These are phyloP conservation scores for Actinia equina DNA, from an alignment of 64 coral and sea anemone species.

Conservation along the genomic window DNA sequence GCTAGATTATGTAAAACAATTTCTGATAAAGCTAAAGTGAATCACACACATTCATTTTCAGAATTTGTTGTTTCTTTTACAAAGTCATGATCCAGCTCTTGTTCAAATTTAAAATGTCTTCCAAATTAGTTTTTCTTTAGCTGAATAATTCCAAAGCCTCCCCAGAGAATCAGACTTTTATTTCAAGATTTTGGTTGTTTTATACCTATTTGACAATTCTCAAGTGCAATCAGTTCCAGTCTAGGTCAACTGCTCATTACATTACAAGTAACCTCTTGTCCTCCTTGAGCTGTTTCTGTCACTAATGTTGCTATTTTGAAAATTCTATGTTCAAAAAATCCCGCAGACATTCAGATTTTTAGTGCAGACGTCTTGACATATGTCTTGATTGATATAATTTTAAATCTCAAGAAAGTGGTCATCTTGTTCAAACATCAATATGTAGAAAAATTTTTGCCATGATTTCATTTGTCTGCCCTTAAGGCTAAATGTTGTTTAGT, in stretches of 20 bases:
- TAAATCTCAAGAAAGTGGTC: background rate
- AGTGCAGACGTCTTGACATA: background rate
- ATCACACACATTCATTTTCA: background rate
- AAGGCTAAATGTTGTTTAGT: background rate
- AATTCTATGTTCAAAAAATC: background rate
- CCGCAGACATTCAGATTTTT: background rate
- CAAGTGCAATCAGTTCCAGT: background rate
- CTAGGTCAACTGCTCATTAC: constrained; percentile 13
- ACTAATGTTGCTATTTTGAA: background rate
- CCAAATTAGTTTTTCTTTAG: background rate
- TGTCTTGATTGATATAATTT: background rate
- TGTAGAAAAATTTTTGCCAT: background rate
- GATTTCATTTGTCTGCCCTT: background rate
- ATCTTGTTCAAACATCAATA: background rate
- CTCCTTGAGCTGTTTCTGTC: background rate
- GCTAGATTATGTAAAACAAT: background rate
- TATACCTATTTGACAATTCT: background rate
- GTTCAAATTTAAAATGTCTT: background rate
- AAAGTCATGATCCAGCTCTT: background rate
- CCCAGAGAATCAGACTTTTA: background rate
- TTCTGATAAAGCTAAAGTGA: background rate
- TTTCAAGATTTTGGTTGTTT: background rate
- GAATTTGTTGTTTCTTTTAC: background rate
- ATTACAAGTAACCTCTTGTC: constrained; percentile 3
- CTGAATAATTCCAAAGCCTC: background rate